Evolutionary conservation across 2,797 vertebrate genomes (phyloP).

Genomic region (Fratercula arctica): DNA sequence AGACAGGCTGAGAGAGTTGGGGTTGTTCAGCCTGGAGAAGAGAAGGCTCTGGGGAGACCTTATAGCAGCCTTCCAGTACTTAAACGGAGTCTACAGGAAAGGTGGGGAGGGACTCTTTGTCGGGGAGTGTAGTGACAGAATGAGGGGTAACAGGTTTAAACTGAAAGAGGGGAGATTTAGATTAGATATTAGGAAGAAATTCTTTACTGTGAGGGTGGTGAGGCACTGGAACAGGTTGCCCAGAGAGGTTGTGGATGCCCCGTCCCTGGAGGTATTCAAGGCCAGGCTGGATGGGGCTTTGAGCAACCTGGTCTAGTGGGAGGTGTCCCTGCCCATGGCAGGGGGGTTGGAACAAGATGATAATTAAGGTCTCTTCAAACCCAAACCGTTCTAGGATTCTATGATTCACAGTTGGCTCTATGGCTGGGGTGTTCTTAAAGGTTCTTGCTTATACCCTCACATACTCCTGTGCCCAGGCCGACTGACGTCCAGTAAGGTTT

Average conservation of each 20-base stretch:
- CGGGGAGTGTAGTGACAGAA: too few relatives aligned
- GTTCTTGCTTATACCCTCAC: not conserved
- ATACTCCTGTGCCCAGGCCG: not conserved
- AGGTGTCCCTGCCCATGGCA: not conserved
- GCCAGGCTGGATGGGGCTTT: not conserved
- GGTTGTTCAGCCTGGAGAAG: too few relatives aligned
- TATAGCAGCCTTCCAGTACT: too few relatives aligned
- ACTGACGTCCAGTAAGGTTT: not conserved
- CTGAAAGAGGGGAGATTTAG: too few relatives aligned
- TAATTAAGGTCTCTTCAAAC: not conserved
- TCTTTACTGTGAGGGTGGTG: not conserved
- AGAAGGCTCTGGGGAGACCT: too few relatives aligned
- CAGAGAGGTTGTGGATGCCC: not conserved
- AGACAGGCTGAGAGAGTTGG: too few relatives aligned
- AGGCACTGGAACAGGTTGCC: not conserved
- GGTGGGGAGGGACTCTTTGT: too few relatives aligned
- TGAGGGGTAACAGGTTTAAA: too few relatives aligned
- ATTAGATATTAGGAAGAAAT: too few relatives aligned
- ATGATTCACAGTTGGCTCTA: fast-evolving
- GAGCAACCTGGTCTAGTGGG: not conserved
- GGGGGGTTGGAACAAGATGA: not conserved
- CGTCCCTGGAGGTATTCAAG: not conserved
- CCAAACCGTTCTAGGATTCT: not conserved
- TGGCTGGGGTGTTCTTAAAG: not conserved
- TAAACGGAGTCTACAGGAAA: too few relatives aligned